phyloP scores from a whole-genome alignment of 1,140 invertebrate species.

The Drosophila simulans region DNA sequence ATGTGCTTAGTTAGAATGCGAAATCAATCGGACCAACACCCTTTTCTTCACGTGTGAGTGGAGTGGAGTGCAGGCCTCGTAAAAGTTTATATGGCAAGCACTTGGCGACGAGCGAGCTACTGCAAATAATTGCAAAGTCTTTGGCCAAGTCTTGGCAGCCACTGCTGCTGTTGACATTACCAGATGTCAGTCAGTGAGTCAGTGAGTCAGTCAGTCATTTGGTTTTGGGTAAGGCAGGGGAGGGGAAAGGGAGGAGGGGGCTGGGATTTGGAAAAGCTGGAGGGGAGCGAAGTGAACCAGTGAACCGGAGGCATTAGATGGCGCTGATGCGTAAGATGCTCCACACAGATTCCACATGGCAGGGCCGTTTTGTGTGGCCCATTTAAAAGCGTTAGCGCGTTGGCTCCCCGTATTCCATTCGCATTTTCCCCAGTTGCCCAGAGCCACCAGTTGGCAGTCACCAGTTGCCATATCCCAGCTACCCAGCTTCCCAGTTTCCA shows the following conservation, averaged over 20 bases:
- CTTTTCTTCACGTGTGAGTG: slow-evolving; percentile 20
- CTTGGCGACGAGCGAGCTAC: slow-evolving; percentile 50
- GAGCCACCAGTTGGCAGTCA: background rate
- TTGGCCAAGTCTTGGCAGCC: slow-evolving; percentile 51
- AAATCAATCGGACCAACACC: background rate
- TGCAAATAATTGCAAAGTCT: slow-evolving; percentile 72
- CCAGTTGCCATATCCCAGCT: background rate
- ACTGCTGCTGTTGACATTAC: slow-evolving; percentile 60
- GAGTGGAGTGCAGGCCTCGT: slow-evolving; percentile 46
- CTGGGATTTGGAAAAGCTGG: background rate
- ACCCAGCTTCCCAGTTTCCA: background rate
- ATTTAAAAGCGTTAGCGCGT: slow-evolving; percentile 70
- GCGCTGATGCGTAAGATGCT: slow-evolving; percentile 54
- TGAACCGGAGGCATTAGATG: slow-evolving; percentile 49
- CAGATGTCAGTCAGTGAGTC: slow-evolving; percentile 37
- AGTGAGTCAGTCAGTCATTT: slow-evolving; percentile 28
- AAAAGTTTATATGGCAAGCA: slow-evolving; percentile 69
- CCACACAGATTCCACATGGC: slow-evolving; percentile 50
- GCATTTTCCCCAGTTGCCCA: background rate
- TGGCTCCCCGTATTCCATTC: slow-evolving; percentile 10
- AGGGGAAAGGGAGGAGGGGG: background rate
- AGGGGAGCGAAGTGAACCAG: slow-evolving; percentile 6
- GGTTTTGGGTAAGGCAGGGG: background rate
- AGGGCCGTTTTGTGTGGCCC: slow-evolving; percentile 44
- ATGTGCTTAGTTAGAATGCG: too few species aligned